Percentiles rank a stretch among this genome's conserved stretches.
Evolutionary conservation across 1,140 invertebrate species (phyloP).

Genomic region (Tenebrio molitor): DNA sequence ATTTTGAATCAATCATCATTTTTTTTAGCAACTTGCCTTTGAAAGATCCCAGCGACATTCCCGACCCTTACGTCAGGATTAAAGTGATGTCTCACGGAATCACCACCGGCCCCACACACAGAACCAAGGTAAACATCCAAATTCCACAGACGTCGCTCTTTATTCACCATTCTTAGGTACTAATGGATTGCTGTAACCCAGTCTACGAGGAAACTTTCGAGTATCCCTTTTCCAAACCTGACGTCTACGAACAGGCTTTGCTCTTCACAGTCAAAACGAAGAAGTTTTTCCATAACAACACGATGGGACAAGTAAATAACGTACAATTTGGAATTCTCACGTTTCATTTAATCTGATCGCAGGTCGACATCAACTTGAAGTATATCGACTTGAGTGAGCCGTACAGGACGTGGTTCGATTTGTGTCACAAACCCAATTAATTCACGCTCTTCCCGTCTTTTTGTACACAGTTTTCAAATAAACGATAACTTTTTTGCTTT

Average conservation of each 20-base stretch:
- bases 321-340: not conserved
- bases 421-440: conserved; percentile 15
- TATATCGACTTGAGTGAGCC: conserved; percentile 36
- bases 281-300: conserved; percentile 80
- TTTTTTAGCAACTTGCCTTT: conserved; percentile 80
- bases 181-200: conserved; percentile 91
- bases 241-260: conserved; percentile 77
- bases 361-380: conserved; percentile 31
- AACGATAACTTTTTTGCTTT: too few species aligned
- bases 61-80: conserved; percentile 94
- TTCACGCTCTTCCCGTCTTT: not conserved
- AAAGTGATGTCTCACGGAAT: conserved; percentile 88
- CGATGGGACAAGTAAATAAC: conserved; percentile 79
- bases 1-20: not conserved
- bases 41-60: conserved; percentile 87
- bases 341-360: not conserved
- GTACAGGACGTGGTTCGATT: conserved; percentile 16
- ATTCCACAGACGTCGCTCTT: not conserved
- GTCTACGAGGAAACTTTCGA: conserved; percentile 91
- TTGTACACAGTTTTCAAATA: too few species aligned
- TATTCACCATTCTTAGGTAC: conserved; percentile 70
- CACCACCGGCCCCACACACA: conserved; percentile 85
- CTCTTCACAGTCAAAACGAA: conserved; percentile 87
- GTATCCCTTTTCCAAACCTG: conserved; percentile 81
- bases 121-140: conserved; percentile 77